Evolutionary conservation across 2,113 vertebrate species (phyloP), one percentile per base, ranked within the genome.

Genomic region (Pseudopodoces humilis): DNA sequence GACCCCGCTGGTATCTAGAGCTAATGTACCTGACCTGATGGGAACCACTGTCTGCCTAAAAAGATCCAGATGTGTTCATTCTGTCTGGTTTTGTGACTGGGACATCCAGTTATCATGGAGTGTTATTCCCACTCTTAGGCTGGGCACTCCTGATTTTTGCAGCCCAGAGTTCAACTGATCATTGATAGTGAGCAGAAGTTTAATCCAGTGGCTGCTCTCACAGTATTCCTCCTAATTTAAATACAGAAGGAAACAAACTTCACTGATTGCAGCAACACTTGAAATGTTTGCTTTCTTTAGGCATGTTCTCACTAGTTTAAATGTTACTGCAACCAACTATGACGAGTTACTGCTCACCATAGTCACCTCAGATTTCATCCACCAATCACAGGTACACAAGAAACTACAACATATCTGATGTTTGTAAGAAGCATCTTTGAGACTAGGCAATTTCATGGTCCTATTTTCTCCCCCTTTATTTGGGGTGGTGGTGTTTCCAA

Each of bases 311-410:
- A 70, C 90, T 85, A 44, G 82, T 81, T 65, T 55, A 44, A 85
- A 74, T 53, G 56, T 84, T 91, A 39, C n/a, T 79, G 58, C 67
- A 95, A 20, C 11, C 33, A 44, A 1, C 39, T 63, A 24, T 12
- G 52, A 88, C 7, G 35, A 88, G 53, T 86, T 92, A 30, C 70
- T 82, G 67, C 37, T 82, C 25, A 13, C 53, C 50, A 79, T 1
- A 71, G 65, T 76, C 92, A 94, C 60, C 86, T 88, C 78, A 95
- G 33, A 70, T 92, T 83, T 80, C 79, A 72, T 55, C 72, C 43
- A 65, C 86, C 76, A 86, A 24, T 63, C 35, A 24, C 46, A 86
- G 30, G 7, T 1, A 1, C 46, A n/a, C 35, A 55, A 53, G 43
- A 83, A 39, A 46, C 30, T 15, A 18, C 50, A 81, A 24, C 25